A percentile compares a stretch with the other conserved stretches of the same genome.
These are phyloP conservation scores for Itoplectis maculator DNA, from an alignment of 2,888 invertebrate genomes.

Conservation along the genomic window DNA sequence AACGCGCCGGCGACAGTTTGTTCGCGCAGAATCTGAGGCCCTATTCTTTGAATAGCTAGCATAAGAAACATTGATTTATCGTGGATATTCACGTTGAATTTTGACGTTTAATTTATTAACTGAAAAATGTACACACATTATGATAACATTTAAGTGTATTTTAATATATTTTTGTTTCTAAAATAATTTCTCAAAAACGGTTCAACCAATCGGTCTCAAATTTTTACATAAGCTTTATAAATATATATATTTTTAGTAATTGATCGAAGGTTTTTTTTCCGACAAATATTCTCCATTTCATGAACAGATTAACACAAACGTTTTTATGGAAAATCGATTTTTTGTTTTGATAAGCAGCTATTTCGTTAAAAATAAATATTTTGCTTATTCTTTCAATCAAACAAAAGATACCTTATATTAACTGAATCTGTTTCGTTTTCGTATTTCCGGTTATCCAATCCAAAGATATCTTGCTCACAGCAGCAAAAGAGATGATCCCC, in stretches of 20 bases:
- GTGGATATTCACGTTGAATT: constrained; percentile 30
- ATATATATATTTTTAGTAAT: too few species aligned
- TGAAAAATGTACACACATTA: constrained; percentile 68
- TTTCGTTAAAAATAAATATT: not conserved
- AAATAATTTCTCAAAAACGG: constrained; percentile 67
- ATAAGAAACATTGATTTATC: not conserved
- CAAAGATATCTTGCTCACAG: not conserved
- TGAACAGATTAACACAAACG: constrained; percentile 54
- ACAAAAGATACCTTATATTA: not conserved
- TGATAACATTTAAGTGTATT: constrained; percentile 59
- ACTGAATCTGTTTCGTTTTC: not conserved
- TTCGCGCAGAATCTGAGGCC: not conserved
- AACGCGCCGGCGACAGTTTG: not conserved
- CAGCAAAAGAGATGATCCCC: not conserved
- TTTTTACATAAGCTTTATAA: too few species aligned
- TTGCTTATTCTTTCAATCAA: not conserved
- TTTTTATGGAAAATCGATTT: constrained; percentile 49
- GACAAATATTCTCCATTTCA: constrained; percentile 46
- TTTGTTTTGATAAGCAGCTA: constrained; percentile 31
- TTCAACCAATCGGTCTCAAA: constrained; percentile 61
- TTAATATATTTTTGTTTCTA: too few species aligned
- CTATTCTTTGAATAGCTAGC: not conserved
- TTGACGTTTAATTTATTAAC: constrained; percentile 67
- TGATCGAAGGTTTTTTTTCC: constrained; percentile 47
- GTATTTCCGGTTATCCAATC: not conserved